Percentiles rank a stretch among this genome's conserved stretches.
Evolutionary conservation across 2,113 vertebrate genomes (phyloP).

Genomic region (Orthonyx spaldingii): DNA sequence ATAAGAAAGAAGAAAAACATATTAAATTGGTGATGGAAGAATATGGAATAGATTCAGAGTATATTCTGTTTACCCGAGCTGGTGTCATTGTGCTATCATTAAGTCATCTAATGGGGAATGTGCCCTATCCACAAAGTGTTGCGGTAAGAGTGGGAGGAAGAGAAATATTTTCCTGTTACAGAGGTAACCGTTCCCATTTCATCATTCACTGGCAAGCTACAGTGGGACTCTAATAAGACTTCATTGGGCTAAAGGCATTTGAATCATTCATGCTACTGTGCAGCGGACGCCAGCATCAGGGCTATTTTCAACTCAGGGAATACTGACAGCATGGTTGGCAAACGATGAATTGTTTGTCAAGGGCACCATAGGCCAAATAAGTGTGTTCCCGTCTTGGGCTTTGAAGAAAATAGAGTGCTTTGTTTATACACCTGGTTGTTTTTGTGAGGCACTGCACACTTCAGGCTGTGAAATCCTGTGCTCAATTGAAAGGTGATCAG

Average conservation of each 20-base stretch:
- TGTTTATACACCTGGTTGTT: neutral
- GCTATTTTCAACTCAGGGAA: neutral
- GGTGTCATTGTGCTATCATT: neutral
- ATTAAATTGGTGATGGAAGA: neutral
- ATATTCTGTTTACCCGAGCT: neutral
- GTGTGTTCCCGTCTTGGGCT: neutral
- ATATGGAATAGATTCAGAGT: neutral
- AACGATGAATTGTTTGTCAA: conserved; percentile 25
- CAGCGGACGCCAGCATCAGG: neutral
- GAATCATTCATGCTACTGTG: neutral
- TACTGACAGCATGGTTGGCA: neutral
- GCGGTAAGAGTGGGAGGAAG: neutral
- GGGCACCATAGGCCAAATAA: neutral
- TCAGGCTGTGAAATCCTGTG: neutral
- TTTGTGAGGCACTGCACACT: neutral
- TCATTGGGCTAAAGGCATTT: neutral
- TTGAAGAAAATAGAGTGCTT: neutral
- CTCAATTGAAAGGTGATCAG: neutral
- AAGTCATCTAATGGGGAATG: neutral
- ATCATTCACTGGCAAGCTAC: neutral
- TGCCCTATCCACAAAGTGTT: neutral
- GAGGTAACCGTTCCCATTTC: neutral
- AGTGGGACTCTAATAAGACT: neutral
- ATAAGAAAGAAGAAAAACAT: neutral
- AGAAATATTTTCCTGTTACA: conserved; percentile 6